phyloP scores from a whole-genome alignment of 2,888 invertebrate species.

The Erannis defoliaria region DNA sequence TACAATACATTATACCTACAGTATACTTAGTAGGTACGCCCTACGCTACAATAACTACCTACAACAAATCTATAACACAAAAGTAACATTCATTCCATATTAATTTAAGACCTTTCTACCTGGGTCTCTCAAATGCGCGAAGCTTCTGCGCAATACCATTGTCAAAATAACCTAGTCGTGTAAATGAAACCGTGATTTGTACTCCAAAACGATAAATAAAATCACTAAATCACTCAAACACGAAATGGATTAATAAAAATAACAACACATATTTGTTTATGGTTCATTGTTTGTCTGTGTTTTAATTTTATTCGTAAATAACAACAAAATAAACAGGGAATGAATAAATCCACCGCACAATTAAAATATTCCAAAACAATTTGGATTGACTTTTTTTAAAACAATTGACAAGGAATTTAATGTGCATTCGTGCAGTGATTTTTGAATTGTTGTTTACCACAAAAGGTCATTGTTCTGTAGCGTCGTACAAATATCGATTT shows the following conservation, averaged over 20 bases:
- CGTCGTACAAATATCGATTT: slow-evolving; percentile 77
- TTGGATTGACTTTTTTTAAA: slow-evolving; percentile 28
- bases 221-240: background rate
- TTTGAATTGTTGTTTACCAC: slow-evolving; percentile 43
- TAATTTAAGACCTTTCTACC: slow-evolving; percentile 59
- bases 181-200: slow-evolving; percentile 57
- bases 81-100: slow-evolving; percentile 54
- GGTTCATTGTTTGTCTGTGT: background rate
- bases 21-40: background rate
- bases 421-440: slow-evolving; percentile 32
- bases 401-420: slow-evolving; percentile 12
- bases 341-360: slow-evolving; percentile 14
- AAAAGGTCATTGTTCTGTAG: slow-evolving; percentile 72
- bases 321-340: slow-evolving; percentile 36
- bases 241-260: background rate
- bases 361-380: slow-evolving; percentile 9
- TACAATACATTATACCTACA: background rate
- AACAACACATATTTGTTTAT: background rate
- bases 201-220: slow-evolving; percentile 44
- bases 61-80: slow-evolving; percentile 12
- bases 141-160: slow-evolving; percentile 79
- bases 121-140: slow-evolving; percentile 53
- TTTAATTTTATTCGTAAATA: slow-evolving; percentile 17
- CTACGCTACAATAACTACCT: background rate
- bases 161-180: slow-evolving; percentile 75